Conservation (phyloP, 2,797 vertebrate species). For the Helarctos malayanus region DNA sequence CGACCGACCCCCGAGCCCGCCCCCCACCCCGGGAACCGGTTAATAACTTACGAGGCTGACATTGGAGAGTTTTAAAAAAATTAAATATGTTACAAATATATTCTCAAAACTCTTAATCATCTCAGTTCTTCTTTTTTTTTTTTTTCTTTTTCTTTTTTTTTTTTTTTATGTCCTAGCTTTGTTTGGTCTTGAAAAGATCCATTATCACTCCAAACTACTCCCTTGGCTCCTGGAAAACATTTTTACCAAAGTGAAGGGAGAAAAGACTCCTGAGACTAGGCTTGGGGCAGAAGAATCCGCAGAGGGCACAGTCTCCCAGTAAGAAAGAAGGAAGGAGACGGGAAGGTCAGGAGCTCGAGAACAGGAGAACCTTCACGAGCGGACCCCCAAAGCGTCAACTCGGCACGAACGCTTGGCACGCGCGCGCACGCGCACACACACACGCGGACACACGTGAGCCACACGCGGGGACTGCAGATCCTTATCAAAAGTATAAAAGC, state of each 20-base stretch:
- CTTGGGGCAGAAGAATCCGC: slow-evolving; percentile 81
- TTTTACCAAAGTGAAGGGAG: slow-evolving; percentile 77
- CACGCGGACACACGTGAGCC: slow-evolving; percentile 37
- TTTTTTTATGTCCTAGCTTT: slow-evolving; percentile 55
- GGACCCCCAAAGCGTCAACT: slow-evolving; percentile 90
- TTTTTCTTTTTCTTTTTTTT: background rate
- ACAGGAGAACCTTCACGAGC: slow-evolving; percentile 89
- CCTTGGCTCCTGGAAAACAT: slow-evolving; percentile 76
- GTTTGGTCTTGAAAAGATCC: slow-evolving; percentile 87
- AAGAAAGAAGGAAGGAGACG: background rate
- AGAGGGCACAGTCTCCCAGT: slow-evolving; percentile 64
- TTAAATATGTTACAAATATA: slow-evolving; percentile 89
- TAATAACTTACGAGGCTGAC: slow-evolving; percentile 88
- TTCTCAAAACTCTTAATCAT: slow-evolving; percentile 73
- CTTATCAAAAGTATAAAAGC: slow-evolving; percentile 91
- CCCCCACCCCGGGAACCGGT: slow-evolving; percentile 69
- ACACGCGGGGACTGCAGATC: slow-evolving; percentile 84
- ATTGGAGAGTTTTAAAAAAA: slow-evolving; percentile 76
- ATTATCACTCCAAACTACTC: slow-evolving; percentile 82
- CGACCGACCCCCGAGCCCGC: background rate
- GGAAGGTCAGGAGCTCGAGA: slow-evolving; percentile 84
- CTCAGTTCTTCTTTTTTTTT: slow-evolving; percentile 36
- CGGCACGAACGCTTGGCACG: slow-evolving; percentile 85
- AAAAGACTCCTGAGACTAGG: slow-evolving; percentile 82
- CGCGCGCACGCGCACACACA: background rate